Conservation (phyloP, 2,888 invertebrate genomes). For the Leucophora obtusa region DNA sequence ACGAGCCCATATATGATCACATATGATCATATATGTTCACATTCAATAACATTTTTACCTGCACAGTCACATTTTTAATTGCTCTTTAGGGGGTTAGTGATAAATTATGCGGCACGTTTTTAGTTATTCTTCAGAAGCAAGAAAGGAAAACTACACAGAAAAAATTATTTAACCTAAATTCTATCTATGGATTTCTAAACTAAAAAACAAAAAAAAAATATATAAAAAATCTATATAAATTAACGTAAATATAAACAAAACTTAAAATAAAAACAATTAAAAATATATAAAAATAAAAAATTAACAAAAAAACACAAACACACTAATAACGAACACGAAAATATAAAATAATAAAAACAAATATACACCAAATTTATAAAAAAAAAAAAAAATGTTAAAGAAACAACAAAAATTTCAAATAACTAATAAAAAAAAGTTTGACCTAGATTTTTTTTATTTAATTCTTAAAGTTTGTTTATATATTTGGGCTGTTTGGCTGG, state of each 20-base stretch:
- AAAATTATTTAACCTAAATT: constrained; percentile 52
- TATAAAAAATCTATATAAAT: constrained; percentile 32
- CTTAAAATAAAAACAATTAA: constrained; percentile 51
- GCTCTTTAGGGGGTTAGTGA: background rate
- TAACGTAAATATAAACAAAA: constrained; percentile 57
- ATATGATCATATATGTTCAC: no score
- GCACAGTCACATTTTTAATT: no score
- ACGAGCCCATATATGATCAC: no score
- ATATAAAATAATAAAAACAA: background rate
- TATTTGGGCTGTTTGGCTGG: constrained; percentile 25
- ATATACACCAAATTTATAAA: background rate
- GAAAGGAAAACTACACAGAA: background rate
- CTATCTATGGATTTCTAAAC: constrained; percentile 47
- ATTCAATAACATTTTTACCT: no score
- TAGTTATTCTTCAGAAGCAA: background rate
- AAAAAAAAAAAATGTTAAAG: background rate
- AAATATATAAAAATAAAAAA: constrained; percentile 33
- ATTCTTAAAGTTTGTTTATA: constrained; percentile 37
- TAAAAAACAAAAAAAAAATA: constrained; percentile 10
- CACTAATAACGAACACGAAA: constrained; percentile 12
- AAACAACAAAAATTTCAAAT: no score
- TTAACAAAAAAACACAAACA: background rate
- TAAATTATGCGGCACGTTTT: background rate
- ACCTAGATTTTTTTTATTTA: constrained; percentile 57
- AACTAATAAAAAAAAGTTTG: constrained; percentile 43